Percentiles rank a stretch among this genome's conserved stretches.
These are phyloP conservation scores for Prietella phreatophila DNA, from an alignment of 2,113 vertebrate genomes.

Conservation along the genomic window DNA sequence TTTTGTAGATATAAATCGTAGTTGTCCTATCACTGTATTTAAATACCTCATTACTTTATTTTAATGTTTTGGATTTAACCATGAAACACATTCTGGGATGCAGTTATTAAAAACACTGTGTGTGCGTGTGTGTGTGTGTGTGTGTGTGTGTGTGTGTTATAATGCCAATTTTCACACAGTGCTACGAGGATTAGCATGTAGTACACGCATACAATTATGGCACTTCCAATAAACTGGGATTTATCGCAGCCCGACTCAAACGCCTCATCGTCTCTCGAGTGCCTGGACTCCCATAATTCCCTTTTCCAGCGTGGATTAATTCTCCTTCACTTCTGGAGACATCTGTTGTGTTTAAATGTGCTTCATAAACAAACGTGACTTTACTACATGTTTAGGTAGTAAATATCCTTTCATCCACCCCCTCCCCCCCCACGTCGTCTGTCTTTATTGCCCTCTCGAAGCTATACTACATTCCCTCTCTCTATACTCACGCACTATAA, in stretches of 20 bases:
- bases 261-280: neutral
- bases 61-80: neutral
- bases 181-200: neutral
- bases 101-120: neutral
- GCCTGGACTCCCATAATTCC: neutral
- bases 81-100: neutral
- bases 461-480: neutral
- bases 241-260: neutral
- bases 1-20: neutral
- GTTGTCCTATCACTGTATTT: neutral
- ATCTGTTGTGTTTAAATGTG: conserved; percentile 19
- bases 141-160: neutral
- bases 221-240: neutral
- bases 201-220: neutral
- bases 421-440: neutral
- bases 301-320: neutral
- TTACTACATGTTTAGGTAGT: conserved; percentile 6
- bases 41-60: neutral
- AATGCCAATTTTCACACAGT: neutral
- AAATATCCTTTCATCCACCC: neutral
- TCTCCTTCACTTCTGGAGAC: neutral
- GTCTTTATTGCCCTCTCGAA: neutral
- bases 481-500: neutral
- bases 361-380: conserved; percentile 17
- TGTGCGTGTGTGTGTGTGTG: too few relatives aligned